Evolutionary conservation across 2,888 invertebrate genomes (phyloP).

Genomic region (Drosophila kanekoi): DNA sequence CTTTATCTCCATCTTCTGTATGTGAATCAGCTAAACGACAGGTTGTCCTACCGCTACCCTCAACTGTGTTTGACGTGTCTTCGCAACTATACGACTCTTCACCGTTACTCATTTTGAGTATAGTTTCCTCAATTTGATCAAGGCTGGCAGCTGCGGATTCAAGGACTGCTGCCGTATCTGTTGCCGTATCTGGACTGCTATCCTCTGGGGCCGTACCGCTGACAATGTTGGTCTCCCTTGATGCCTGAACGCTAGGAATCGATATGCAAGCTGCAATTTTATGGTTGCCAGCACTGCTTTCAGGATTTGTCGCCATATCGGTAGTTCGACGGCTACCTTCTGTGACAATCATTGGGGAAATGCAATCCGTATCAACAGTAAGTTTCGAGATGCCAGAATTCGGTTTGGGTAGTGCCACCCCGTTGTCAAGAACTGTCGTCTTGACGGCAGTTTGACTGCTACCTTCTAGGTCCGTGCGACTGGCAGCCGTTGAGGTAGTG

Average conservation of each 20-base stretch:
- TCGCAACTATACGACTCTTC: too few relatives aligned
- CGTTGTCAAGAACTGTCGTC: too few relatives aligned
- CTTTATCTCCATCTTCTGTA: background rate
- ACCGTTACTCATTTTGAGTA: too few relatives aligned
- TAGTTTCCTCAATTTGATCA: background rate
- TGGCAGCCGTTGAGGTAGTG: too few relatives aligned
- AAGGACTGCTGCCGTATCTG: background rate
- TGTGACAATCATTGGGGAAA: too few relatives aligned
- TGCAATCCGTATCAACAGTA: too few relatives aligned
- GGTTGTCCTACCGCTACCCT: too few relatives aligned
- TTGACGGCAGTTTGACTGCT: too few relatives aligned
- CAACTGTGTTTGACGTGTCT: background rate
- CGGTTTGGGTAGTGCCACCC: too few relatives aligned
- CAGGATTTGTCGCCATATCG: background rate
- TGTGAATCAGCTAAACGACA: background rate
- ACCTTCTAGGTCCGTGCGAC: too few relatives aligned
- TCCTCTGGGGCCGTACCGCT: background rate
- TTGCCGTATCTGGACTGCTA: background rate
- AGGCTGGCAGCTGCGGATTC: background rate
- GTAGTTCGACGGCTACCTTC: background rate
- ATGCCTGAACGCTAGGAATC: background rate
- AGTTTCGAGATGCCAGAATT: too few relatives aligned
- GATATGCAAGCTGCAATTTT: background rate
- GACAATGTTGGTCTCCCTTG: background rate
- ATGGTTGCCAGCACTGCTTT: background rate